A percentile compares a stretch with the other conserved stretches of the same genome.
Evolutionary conservation across 2,113 vertebrate species (phyloP).

Genomic region (Andinoacara biseriatus): DNA sequence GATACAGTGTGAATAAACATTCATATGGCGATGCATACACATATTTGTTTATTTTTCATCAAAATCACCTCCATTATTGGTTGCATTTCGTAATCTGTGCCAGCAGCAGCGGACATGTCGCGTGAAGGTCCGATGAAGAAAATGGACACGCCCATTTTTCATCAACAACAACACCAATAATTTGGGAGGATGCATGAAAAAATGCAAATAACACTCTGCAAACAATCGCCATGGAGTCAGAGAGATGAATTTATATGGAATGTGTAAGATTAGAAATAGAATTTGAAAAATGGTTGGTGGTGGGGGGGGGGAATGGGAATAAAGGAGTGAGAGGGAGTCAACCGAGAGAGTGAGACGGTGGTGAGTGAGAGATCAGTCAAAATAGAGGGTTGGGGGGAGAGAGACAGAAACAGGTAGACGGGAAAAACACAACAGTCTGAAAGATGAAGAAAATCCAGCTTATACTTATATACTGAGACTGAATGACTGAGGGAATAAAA

Average conservation of each 20-base stretch:
- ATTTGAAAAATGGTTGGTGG: background rate
- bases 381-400: background rate
- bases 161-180: constrained; percentile 51
- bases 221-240: background rate
- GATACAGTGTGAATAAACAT: constrained; percentile 39
- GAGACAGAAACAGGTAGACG: background rate
- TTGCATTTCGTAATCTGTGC: background rate
- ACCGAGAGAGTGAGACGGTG: constrained; percentile 8
- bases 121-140: constrained; percentile 36
- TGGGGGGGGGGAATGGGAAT: background rate
- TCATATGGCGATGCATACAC: background rate
- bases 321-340: background rate
- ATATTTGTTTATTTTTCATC: background rate
- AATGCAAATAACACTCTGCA: background rate
- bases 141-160: constrained; percentile 71
- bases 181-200: background rate
- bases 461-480: background rate
- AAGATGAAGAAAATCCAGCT: background rate
- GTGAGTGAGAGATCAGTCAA: constrained; percentile 6
- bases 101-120: background rate
- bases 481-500: background rate
- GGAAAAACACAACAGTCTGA: background rate
- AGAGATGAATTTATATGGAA: background rate
- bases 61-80: background rate
- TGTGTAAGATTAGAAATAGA: background rate